Percentiles rank a stretch among this genome's conserved stretches.
phyloP scores from a whole-genome alignment of 2,888 invertebrate genomes.

The Cheilosia vulpina region DNA sequence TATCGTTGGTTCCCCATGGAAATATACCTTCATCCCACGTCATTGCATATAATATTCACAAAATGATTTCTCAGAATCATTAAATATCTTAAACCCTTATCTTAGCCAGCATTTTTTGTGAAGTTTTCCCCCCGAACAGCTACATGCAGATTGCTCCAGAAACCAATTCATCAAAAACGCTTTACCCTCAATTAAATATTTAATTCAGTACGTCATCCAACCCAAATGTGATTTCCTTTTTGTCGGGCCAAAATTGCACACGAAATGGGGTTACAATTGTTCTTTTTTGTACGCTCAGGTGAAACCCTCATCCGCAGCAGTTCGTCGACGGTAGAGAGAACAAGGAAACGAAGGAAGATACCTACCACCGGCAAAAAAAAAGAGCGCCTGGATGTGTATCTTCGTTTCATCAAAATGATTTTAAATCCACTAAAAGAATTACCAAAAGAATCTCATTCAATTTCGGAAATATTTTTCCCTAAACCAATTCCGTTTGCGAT shows the following conservation, averaged over 20 bases:
- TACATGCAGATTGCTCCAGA: conserved; percentile 8
- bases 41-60: too few species aligned
- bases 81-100: too few species aligned
- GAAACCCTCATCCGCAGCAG: not conserved
- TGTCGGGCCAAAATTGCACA: conserved; percentile 25
- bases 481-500: conserved; percentile 60
- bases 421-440: conserved; percentile 72
- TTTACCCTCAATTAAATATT: conserved; percentile 67
- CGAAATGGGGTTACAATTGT: conserved; percentile 21
- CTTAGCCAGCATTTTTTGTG: too few species aligned
- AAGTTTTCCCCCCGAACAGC: too few species aligned
- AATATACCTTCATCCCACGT: too few species aligned
- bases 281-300: conserved; percentile 2
- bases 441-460: conserved; percentile 67
- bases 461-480: conserved; percentile 47
- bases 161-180: conserved; percentile 62
- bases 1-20: too few species aligned
- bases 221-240: conserved; percentile 51
- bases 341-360: not conserved
- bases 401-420: conserved; percentile 69
- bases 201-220: conserved; percentile 52
- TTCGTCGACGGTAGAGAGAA: not conserved
- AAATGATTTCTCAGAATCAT: too few species aligned
- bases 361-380: not conserved
- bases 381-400: conserved; percentile 40